Evolutionary conservation across 2,888 invertebrate species (phyloP), one percentile per base, ranked within the genome.

Genomic region (Zygothrica quintamaculata): DNA sequence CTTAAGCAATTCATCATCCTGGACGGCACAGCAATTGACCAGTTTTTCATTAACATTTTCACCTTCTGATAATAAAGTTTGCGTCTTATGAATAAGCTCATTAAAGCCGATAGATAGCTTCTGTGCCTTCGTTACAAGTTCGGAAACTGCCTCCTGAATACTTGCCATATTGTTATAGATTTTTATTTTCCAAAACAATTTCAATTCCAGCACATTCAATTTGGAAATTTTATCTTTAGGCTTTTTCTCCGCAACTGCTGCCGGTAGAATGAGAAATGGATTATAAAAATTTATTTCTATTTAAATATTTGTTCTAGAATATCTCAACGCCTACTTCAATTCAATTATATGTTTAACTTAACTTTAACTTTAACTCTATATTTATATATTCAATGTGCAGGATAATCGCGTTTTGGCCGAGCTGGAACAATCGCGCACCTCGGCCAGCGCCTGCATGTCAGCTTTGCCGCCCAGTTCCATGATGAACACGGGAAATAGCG

Each of bases 361-460:
- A n/a, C n/a, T n/a, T n/a, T n/a, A n/a, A n/a, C n/a, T n/a, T n/a
- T n/a, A n/a, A n/a, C n/a, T n/a, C n/a, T n/a, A n/a, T n/a, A n/a
- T n/a, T n/a, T n/a, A n/a, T n/a, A n/a, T n/a, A n/a, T n/a, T n/a
- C n/a, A n/a, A n/a, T n/a, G n/a, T 74, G 5, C 81, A 91, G 92
- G 95, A 95, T 92, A 95, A 96, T 92, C 93, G 96, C 85, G 96
- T 97, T 87, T 93, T 97, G 88, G 97, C 97, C 74, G 97, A 98
- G 90, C 92, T 97, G 88, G 97, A 98, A 90, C 96, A 96, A 90
- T 94, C 95, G 79, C 93, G 96, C 62, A 91, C 90, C 64, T 91
- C 91, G 56, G 88, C 87, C 67, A 79, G 84, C 40, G 75, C 80
- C 52, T 89, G 89, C 59, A 78, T 84, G 74, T 89, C 90, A 64